Evolutionary conservation across 2,797 vertebrate species (phyloP).

Genomic region (Chelon labrosus): DNA sequence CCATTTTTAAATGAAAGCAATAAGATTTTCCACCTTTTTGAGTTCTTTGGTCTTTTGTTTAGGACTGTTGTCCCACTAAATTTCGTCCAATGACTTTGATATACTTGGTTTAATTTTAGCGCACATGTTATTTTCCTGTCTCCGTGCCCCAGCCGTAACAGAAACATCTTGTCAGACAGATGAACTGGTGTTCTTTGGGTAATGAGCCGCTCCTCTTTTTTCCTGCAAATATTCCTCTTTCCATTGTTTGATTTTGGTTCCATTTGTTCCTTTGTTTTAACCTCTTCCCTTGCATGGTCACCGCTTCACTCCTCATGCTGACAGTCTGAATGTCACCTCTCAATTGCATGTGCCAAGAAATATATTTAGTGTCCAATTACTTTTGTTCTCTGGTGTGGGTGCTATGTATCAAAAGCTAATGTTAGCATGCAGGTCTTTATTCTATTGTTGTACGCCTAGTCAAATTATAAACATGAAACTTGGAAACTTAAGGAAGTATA

Average conservation of each 20-base stretch:
- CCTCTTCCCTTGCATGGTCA: slow-evolving; percentile 15
- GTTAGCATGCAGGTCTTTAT: no score
- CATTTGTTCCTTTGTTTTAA: slow-evolving; percentile 16
- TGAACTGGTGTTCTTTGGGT: not conserved
- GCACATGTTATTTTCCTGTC: not conserved
- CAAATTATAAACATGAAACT: not conserved
- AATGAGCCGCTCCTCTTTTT: not conserved
- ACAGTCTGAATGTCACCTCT: slow-evolving; percentile 34
- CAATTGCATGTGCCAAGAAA: slow-evolving; percentile 15
- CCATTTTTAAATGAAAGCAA: no score
- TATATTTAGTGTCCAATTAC: slow-evolving; percentile 4
- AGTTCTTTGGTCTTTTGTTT: not conserved
- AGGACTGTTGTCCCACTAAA: not conserved
- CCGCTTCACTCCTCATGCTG: slow-evolving; percentile 16
- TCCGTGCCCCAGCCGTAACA: not conserved
- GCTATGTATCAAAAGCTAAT: no score
- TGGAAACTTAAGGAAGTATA: not conserved
- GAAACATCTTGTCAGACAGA: slow-evolving; percentile 8
- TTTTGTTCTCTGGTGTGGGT: not conserved
- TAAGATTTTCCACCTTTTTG: not conserved
- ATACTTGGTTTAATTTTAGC: not conserved
- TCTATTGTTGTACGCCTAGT: not conserved
- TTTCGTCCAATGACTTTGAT: no score
- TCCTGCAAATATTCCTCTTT: not conserved
- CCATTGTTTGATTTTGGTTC: slow-evolving; percentile 31